Evolutionary conservation across 2,888 invertebrate genomes (phyloP).

Genomic region (Tachina fera): DNA sequence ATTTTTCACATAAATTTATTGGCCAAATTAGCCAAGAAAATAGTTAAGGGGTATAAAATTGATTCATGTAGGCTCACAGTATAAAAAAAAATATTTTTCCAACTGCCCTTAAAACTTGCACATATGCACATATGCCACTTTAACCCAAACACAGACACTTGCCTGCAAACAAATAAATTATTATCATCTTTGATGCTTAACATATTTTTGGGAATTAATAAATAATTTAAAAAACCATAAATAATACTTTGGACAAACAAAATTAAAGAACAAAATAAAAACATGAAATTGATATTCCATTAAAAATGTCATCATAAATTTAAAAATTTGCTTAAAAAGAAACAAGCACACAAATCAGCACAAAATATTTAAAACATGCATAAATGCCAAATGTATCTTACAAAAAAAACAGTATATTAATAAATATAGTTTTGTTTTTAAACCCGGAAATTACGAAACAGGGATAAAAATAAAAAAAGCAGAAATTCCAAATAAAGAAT

Average conservation of each 20-base stretch:
- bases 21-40: too few relatives aligned
- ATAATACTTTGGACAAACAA: neutral
- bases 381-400: neutral
- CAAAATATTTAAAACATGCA: neutral
- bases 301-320: constrained; percentile 9
- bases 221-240: neutral
- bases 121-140: too few relatives aligned
- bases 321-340: neutral
- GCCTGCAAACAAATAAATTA: neutral
- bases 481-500: neutral
- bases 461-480: neutral
- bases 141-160: neutral
- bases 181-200: neutral
- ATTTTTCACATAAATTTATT: neutral
- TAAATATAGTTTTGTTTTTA: neutral
- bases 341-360: neutral
- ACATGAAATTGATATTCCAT: neutral
- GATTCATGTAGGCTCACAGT: neutral
- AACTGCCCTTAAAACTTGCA: too few relatives aligned
- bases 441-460: neutral
- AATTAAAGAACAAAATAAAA: neutral
- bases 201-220: neutral
- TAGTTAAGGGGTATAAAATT: neutral
- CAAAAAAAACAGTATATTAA: neutral
- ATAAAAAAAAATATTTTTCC: too few relatives aligned